Evolutionary conservation across 2,888 invertebrate species (phyloP), one percentile per base, ranked within the genome.

Genomic region (Criorhina ranunculi): DNA sequence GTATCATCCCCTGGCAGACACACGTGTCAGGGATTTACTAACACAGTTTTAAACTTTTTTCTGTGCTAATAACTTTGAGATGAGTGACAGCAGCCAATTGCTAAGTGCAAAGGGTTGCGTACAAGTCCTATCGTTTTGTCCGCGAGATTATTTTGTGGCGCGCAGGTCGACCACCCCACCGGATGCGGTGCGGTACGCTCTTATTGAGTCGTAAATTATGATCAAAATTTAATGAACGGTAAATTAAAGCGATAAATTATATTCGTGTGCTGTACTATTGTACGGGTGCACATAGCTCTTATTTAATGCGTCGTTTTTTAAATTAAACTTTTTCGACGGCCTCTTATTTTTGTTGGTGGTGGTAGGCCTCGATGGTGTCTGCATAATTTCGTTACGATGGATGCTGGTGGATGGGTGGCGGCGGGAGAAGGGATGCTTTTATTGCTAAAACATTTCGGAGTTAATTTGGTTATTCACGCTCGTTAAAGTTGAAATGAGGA

Each of bases 151-250:
- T 73, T 55, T 57, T 55, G 53, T 42, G 46, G 33, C 40, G 33
- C 40, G 29, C 55, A 49, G 53, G 29, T 44, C 24, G 46, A 46
- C 53, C 59, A 53, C 17, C 66, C 31, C 59, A 42, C n/a, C 42
- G 67, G 19, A 37, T 40, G n/a, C 37, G 55, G 15, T 19, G 57
- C 40, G 33, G 49, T 46, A 31, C 62, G 35, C 57, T 77, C 53
- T 85, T 87, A 88, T 88, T 87, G 87, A 86, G 87, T 87, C 87
- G 86, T 88, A 88, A 88, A 88, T 88, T 88, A 88, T 87, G 86
- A 87, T 87, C 85, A 88, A 88, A 80, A 87, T 87, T 88, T 88
- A 87, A 88, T 88, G 87, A 88, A 88, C 85, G 86, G 82, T 87
- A 87, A 87, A 88, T 88, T 88, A 88, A 83, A 77, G 86, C 82